Percentiles rank a stretch among this genome's conserved stretches.
Conservation (phyloP, 2,797 vertebrate genomes). For the Spinibarbus caldwelli region DNA sequence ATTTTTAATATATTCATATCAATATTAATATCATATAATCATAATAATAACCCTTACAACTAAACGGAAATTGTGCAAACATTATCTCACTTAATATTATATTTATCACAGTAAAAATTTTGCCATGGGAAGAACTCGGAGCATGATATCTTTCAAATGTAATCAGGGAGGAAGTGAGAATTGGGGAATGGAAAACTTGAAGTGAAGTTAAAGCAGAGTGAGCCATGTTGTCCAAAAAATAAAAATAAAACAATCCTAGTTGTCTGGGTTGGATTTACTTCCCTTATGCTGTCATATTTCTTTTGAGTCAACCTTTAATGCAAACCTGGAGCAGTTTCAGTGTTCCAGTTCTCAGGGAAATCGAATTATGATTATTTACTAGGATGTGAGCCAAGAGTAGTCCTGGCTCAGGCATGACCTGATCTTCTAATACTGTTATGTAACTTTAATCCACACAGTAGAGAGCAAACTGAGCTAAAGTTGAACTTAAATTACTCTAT, state of each 20-base stretch:
- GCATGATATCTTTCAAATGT: neutral
- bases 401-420: conserved; percentile 21
- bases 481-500: conserved; percentile 15
- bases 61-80: neutral
- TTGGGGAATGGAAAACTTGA: neutral
- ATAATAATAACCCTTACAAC: neutral
- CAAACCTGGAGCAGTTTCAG: conserved; percentile 43
- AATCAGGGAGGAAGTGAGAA: neutral
- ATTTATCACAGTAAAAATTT: neutral
- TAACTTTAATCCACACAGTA: conserved; percentile 36
- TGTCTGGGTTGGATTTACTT: neutral
- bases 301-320: conserved; percentile 27
- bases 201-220: no score
- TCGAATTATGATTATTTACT: conserved; percentile 33
- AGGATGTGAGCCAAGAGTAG: conserved; percentile 15
- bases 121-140: neutral
- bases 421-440: conserved; percentile 22
- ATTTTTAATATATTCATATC: neutral
- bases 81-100: neutral
- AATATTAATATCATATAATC: neutral
- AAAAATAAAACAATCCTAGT: neutral
- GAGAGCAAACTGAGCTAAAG: conserved; percentile 3
- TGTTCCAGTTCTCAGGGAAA: conserved; percentile 20
- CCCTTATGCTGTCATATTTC: neutral
- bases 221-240: neutral